Evolutionary conservation across 1,140 invertebrate genomes (phyloP).

Genomic region (Eubasilissa regina): DNA sequence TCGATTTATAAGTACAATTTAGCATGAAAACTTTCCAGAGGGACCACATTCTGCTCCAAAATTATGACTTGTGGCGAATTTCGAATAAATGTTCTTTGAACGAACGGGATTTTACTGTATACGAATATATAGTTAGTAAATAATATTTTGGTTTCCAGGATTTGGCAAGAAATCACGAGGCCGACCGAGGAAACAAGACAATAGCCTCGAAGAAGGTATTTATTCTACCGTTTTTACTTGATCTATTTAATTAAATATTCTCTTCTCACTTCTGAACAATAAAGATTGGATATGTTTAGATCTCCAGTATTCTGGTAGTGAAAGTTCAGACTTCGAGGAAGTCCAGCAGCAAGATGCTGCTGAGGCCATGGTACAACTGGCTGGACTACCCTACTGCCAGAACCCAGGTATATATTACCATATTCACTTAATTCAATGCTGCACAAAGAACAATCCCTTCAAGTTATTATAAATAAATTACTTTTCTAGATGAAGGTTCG

Average conservation of each 20-base stretch:
- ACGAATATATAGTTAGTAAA: no score
- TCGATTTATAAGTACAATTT: no score
- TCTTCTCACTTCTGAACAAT: no score
- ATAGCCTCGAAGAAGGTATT: constrained; percentile 63
- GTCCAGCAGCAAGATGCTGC: constrained; percentile 85
- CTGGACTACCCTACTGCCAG: constrained; percentile 80
- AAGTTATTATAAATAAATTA: neutral
- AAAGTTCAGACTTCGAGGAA: constrained; percentile 72
- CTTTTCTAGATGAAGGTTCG: constrained; percentile 76
- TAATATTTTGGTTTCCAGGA: constrained; percentile 39
- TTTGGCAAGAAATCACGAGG: constrained; percentile 57
- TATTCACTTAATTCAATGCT: no score
- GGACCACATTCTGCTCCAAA: no score
- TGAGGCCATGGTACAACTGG: constrained; percentile 88
- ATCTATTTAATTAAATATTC: neutral
- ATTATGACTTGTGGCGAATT: no score
- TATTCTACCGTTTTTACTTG: neutral
- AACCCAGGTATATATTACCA: constrained; percentile 72
- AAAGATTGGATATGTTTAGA: constrained; percentile 61
- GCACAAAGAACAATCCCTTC: no score
- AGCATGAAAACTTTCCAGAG: no score
- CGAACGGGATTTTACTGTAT: no score
- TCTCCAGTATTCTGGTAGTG: constrained; percentile 71
- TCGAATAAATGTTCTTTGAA: no score
- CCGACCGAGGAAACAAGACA: constrained; percentile 61